Percentiles rank a stretch among this genome's conserved stretches.
These are phyloP conservation scores for Porites evermanni DNA, from an alignment of 92 coral and sea anemone species.

Conservation along the genomic window DNA sequence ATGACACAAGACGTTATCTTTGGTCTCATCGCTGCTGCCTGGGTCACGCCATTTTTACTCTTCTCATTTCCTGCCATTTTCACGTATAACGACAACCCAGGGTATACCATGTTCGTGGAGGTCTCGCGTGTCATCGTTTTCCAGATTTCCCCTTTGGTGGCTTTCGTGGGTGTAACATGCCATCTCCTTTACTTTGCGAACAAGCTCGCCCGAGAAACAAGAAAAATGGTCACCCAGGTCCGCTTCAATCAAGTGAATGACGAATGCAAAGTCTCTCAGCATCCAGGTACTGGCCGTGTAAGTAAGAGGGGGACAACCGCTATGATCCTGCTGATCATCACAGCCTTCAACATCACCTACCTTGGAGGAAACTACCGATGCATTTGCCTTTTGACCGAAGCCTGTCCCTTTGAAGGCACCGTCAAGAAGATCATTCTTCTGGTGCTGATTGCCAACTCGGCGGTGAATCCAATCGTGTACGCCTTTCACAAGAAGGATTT, in stretches of 20 bases:
- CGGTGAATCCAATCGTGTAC: constrained; percentile 1
- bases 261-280: background rate
- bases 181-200: background rate
- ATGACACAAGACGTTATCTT: constrained; percentile 19
- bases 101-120: constrained; percentile 14
- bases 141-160: background rate
- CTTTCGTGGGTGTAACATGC: background rate
- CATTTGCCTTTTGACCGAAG: background rate
- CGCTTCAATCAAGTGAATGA: constrained; percentile 7
- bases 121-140: constrained; percentile 12
- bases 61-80: background rate
- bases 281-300: background rate
- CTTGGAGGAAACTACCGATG: constrained; percentile 19
- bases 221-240: constrained; percentile 5
- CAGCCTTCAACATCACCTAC: constrained; percentile 15
- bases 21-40: constrained; percentile 16
- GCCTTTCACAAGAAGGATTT: background rate
- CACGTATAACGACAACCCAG: background rate
- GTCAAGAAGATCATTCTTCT: background rate
- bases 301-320: background rate
- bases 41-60: constrained; percentile 13
- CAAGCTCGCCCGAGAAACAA: background rate
- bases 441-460: background rate
- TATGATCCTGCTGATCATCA: background rate
- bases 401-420: constrained; percentile 3